These are phyloP conservation scores for Chrysina gloriosa DNA, from an alignment of 2,888 invertebrate genomes.

Conservation along the genomic window DNA sequence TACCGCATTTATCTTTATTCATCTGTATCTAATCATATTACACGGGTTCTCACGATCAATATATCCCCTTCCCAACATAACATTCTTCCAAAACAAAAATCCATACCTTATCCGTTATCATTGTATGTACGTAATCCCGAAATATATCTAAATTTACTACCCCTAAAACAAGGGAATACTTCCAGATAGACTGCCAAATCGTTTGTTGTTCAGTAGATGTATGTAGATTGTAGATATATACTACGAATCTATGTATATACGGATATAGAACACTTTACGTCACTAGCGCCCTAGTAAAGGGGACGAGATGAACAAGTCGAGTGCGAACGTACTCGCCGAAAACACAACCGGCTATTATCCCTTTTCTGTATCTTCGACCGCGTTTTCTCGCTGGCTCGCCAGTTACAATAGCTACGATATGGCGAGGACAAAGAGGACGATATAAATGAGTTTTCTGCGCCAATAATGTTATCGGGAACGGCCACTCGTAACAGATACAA, in stretches of 20 bases:
- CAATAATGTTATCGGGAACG: constrained; percentile 24
- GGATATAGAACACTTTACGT: constrained; percentile 4
- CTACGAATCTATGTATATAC: not conserved
- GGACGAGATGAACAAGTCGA: constrained; percentile 8
- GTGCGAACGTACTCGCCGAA: not conserved
- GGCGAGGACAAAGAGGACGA: constrained; percentile 7
- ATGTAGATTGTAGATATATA: too few relatives aligned
- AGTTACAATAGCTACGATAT: constrained; percentile 10
- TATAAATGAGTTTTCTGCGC: constrained; percentile 27
- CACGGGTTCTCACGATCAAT: not conserved
- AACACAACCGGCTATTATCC: constrained; percentile 7
- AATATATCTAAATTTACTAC: not conserved
- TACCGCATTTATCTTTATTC: too few relatives aligned
- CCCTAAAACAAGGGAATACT: not conserved
- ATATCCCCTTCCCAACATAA: not conserved
- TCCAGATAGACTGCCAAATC: constrained; percentile 1
- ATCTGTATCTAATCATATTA: not conserved
- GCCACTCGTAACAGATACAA: constrained; percentile 23
- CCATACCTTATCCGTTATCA: not conserved
- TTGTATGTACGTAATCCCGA: constrained; percentile 10
- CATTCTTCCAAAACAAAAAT: not conserved
- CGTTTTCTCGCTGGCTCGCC: constrained; percentile 22
- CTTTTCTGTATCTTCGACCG: constrained; percentile 21
- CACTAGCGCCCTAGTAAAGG: not conserved
- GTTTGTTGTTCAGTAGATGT: not conserved